Percentiles rank a stretch among this genome's conserved stretches.
Evolutionary conservation across 2,888 invertebrate species (phyloP).

Genomic region (Ctenicera cuprea): DNA sequence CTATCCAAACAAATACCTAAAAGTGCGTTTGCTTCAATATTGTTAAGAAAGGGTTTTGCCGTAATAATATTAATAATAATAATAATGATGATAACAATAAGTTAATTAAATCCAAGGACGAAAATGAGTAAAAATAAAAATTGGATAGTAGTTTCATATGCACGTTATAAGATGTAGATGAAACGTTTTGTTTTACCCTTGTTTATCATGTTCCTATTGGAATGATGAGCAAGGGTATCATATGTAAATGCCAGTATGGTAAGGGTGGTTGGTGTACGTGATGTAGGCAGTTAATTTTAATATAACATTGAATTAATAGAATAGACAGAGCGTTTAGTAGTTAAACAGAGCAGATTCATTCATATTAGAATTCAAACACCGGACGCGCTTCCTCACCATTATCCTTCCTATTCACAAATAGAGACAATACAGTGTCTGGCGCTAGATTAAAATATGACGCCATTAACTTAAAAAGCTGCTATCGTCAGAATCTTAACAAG

Average conservation of each 20-base stretch:
- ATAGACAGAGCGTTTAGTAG: conserved; percentile 40
- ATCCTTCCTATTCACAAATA: background rate
- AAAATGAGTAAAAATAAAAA: no score
- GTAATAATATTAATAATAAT: no score
- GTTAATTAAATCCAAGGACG: no score
- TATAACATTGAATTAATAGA: conserved; percentile 45
- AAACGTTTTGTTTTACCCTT: no score
- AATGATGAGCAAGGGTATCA: no score
- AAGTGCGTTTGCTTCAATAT: no score
- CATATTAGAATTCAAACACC: conserved; percentile 39
- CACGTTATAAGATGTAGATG: no score
- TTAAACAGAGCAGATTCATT: conserved; percentile 48
- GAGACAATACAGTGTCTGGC: background rate
- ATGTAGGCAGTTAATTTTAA: conserved; percentile 33
- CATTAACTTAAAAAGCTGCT: conserved; percentile 33
- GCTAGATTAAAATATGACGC: conserved; percentile 10
- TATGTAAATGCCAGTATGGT: background rate
- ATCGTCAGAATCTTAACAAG: conserved; percentile 36
- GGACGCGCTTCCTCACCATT: conserved; percentile 21
- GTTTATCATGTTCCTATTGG: no score
- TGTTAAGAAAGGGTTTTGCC: no score
- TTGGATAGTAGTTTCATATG: no score
- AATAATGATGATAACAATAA: no score
- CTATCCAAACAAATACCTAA: no score
- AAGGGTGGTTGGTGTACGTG: background rate